Evolutionary conservation across 2,113 vertebrate genomes (phyloP).

Genomic region (Corydoras maculifer): DNA sequence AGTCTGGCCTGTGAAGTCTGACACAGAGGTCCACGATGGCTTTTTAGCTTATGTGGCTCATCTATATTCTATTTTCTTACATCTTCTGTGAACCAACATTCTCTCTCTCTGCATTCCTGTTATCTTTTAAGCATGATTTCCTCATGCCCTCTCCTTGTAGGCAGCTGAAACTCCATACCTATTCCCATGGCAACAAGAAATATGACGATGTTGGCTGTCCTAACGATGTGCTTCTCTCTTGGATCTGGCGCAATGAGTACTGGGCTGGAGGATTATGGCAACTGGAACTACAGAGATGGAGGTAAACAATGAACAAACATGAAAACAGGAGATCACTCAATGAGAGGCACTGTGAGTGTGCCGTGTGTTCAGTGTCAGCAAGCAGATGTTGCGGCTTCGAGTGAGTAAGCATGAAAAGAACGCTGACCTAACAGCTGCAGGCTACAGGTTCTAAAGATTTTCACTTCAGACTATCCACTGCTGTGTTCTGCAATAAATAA

Average conservation of each 20-base stretch:
- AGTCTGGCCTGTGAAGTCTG: conserved; percentile 12
- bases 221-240: conserved; percentile 46
- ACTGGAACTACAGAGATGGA: conserved; percentile 76
- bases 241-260: conserved; percentile 52
- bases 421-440: not conserved
- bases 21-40: conserved; percentile 11
- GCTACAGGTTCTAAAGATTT: not conserved
- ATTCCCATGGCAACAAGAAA: conserved; percentile 45
- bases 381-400: not conserved
- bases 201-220: conserved; percentile 47
- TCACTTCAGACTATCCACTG: not conserved
- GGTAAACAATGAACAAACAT: conserved; percentile 49
- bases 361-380: not conserved
- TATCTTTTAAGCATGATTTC: conserved; percentile 1
- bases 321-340: not conserved
- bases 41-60: conserved; percentile 17
- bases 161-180: conserved; percentile 47
- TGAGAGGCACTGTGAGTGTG: not conserved
- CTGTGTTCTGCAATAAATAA: not conserved
- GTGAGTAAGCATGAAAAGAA: not conserved
- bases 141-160: conserved; percentile 3
- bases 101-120: conserved; percentile 11
- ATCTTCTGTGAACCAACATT: conserved; percentile 8
- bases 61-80: conserved; percentile 18
- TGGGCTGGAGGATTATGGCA: conserved; percentile 66